Evolutionary conservation across 2,888 invertebrate genomes (phyloP).

Genomic region (Teleiodes luculella): DNA sequence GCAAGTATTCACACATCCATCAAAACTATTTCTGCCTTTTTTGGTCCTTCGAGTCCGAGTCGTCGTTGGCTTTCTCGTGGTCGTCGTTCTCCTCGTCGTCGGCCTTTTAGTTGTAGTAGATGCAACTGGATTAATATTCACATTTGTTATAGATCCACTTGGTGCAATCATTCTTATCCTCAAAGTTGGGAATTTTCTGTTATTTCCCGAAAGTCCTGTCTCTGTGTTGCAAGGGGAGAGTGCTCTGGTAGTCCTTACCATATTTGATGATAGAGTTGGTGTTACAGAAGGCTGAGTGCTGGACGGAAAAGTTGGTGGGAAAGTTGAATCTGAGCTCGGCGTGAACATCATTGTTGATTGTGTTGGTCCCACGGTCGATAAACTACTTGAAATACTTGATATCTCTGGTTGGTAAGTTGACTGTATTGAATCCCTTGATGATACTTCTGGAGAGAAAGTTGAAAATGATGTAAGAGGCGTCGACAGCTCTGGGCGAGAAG

Average conservation of each 20-base stretch:
- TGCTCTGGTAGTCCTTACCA: neutral
- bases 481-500: neutral
- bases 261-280: neutral
- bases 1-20: slow-evolving; percentile 55
- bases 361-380: neutral
- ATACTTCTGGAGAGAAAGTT: neutral
- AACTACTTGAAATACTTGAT: neutral
- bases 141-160: slow-evolving; percentile 55
- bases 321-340: slow-evolving; percentile 3
- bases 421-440: neutral
- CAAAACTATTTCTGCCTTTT: slow-evolving; percentile 52
- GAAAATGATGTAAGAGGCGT: neutral
- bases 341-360: slow-evolving; percentile 9
- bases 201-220: neutral
- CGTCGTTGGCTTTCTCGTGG: slow-evolving; percentile 38
- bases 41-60: slow-evolving; percentile 39
- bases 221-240: slow-evolving; percentile 5
- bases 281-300: neutral
- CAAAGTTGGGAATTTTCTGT: slow-evolving; percentile 30
- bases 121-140: slow-evolving; percentile 45
- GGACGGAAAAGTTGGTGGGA: neutral
- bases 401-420: neutral
- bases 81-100: slow-evolving; percentile 34
- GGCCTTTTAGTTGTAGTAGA: slow-evolving; percentile 21
- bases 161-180: slow-evolving; percentile 58